These are phyloP conservation scores for Volucella inflata DNA, from an alignment of 2,888 invertebrate genomes.

Conservation along the genomic window DNA sequence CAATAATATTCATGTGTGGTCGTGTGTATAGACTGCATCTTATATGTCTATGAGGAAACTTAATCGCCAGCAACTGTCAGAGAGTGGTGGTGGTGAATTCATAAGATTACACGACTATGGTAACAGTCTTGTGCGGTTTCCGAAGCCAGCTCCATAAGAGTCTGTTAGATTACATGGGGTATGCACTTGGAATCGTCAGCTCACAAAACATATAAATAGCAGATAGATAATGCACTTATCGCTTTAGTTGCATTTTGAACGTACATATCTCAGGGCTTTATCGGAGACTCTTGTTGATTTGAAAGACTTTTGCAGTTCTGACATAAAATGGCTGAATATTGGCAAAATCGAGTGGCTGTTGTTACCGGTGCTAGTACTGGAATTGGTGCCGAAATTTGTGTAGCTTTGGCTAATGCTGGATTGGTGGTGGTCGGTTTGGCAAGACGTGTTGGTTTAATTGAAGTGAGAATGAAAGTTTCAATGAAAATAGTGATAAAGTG, in stretches of 20 bases:
- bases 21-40: constrained; percentile 23
- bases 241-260: constrained; percentile 44
- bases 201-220: constrained; percentile 54
- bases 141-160: constrained; percentile 36
- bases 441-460: constrained; percentile 84
- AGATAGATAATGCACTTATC: background rate
- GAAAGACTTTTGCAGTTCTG: background rate
- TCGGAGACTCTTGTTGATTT: background rate
- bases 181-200: background rate
- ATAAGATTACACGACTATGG: constrained; percentile 33
- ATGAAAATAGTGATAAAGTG: background rate
- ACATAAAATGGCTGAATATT: constrained; percentile 75
- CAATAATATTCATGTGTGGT: constrained; percentile 8
- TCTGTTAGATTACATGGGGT: constrained; percentile 1
- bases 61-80: constrained; percentile 28
- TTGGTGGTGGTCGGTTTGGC: constrained; percentile 85
- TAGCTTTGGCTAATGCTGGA: constrained; percentile 83
- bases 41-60: constrained; percentile 43
- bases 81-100: constrained; percentile 33
- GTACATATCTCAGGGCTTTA: background rate
- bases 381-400: constrained; percentile 83
- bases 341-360: constrained; percentile 82
- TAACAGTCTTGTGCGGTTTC: constrained; percentile 45
- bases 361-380: constrained; percentile 84
- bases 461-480: constrained; percentile 79